A percentile compares a stretch with the other conserved stretches of the same genome.
phyloP scores from a whole-genome alignment of 2,113 vertebrate species.

The Sphyrna mokarran region DNA sequence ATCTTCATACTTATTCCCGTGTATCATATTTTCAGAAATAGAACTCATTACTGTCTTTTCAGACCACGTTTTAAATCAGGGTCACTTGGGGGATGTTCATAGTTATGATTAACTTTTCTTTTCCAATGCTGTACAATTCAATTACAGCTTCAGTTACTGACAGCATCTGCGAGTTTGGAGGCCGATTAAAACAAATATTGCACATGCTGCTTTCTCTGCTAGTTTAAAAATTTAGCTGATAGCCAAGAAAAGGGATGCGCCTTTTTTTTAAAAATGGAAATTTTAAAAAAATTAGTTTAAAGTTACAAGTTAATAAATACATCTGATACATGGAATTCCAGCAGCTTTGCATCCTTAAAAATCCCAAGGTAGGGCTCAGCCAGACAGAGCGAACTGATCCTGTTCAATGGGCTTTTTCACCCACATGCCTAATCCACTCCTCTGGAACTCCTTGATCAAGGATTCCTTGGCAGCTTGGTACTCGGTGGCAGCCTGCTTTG shows the following conservation, averaged over 20 bases:
- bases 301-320: slow-evolving; percentile 37
- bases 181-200: slow-evolving; percentile 4
- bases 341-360: slow-evolving; percentile 22
- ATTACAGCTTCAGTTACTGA: background rate
- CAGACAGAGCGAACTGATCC: slow-evolving; percentile 87
- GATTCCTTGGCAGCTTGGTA: slow-evolving; percentile 87
- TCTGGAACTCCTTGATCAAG: slow-evolving; percentile 89
- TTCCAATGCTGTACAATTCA: background rate
- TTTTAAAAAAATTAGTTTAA: slow-evolving; percentile 21
- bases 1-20: background rate
- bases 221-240: slow-evolving; percentile 25
- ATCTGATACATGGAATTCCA: slow-evolving; percentile 34
- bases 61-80: background rate
- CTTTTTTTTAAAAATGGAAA: background rate
- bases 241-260: slow-evolving; percentile 23
- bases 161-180: background rate
- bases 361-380: slow-evolving; percentile 50
- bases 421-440: slow-evolving; percentile 92
- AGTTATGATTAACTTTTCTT: background rate
- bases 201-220: background rate
- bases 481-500: slow-evolving; percentile 82
- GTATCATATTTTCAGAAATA: background rate
- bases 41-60: too few relatives aligned
- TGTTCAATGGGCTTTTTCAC: slow-evolving; percentile 96
- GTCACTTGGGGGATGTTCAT: background rate